These are phyloP conservation scores for Caenorhabditis doughertyi DNA, from an alignment of 2,888 invertebrate species.

Conservation along the genomic window DNA sequence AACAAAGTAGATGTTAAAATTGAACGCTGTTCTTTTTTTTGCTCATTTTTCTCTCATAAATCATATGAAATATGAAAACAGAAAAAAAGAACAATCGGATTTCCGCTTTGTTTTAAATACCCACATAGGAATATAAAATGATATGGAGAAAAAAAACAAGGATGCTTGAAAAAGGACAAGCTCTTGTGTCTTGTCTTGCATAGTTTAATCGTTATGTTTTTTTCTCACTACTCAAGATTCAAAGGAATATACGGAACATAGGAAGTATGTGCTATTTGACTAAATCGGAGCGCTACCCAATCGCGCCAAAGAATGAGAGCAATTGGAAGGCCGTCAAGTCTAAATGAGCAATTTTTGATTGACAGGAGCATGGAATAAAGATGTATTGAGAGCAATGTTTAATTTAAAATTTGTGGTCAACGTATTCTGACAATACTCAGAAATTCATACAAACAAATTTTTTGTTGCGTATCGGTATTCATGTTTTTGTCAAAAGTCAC, in stretches of 20 bases:
- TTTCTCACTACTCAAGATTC: slow-evolving; percentile 39
- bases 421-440: not conserved
- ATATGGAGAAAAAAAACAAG: slow-evolving; percentile 27
- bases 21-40: not conserved
- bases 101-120: no score
- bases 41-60: not conserved
- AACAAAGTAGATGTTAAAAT: not conserved
- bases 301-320: slow-evolving; percentile 13
- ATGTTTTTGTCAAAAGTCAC: not conserved
- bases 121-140: slow-evolving; percentile 11
- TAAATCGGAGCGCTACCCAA: slow-evolving; percentile 35
- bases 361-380: not conserved
- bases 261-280: slow-evolving; percentile 11
- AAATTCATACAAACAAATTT: not conserved
- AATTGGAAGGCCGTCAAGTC: not conserved
- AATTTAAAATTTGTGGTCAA: not conserved
- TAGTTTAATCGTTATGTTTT: slow-evolving; percentile 14
- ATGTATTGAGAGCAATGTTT: not conserved
- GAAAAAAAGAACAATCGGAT: not conserved
- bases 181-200: slow-evolving; percentile 3
- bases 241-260: slow-evolving; percentile 25
- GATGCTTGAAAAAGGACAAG: slow-evolving; percentile 36
- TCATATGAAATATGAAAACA: slow-evolving; percentile 6
- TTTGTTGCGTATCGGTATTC: not conserved
- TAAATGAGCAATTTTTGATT: slow-evolving; percentile 16